Base-by-base conservation (phyloP, 2,113 vertebrate species). In the Rafetus swinhoei region DNA sequence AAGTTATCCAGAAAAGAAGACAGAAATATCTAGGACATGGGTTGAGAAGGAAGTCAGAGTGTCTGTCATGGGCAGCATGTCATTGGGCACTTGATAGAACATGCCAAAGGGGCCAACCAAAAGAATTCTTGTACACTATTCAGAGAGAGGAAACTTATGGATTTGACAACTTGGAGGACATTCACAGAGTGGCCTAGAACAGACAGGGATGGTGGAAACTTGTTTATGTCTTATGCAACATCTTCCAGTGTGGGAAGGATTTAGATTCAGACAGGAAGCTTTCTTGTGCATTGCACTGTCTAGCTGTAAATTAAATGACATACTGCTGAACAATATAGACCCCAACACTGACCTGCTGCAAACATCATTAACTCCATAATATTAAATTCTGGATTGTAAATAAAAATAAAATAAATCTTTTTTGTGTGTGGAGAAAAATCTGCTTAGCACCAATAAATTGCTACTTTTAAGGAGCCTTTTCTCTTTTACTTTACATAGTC, bases 151-250 rank as follows among this genome's bases (percentile, higher is more conserved):
- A 90, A 90, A 53, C 3, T 0, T 89, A 60, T 74, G 56, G 9
- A n/a, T 50, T 79, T 87, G 74, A 84, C 54, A 87, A 77, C 52
- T 79, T 89, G 45, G 83, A 92, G n/a, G 32, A 13, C 25, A 79
- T 0, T 0, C 0, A 5, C 83, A 79, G 65, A 54, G 72, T 94
- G 81, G 86, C 79, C 62, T 65, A 69, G 65, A 69, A 35, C 7
- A n/a, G 32, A 69, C 8, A 81, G 84, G 24, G 84, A 60, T 84
- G 89, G 19, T 0, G 0, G 27, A 45, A 10, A 1, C 0, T 13
- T 76, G 8, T 92, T 91, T 91, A 45, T 77, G 3, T 81, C 92
- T 52, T 50, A 4, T 15, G 45, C 65, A 79, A 35, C 80, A 90
- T 18, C 65, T 69, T n/a, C 32, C 65, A 69, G 32, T 7, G 2